Evolutionary conservation across 1,140 invertebrate species (phyloP).

Genomic region (Caenorhabditis brenneri): DNA sequence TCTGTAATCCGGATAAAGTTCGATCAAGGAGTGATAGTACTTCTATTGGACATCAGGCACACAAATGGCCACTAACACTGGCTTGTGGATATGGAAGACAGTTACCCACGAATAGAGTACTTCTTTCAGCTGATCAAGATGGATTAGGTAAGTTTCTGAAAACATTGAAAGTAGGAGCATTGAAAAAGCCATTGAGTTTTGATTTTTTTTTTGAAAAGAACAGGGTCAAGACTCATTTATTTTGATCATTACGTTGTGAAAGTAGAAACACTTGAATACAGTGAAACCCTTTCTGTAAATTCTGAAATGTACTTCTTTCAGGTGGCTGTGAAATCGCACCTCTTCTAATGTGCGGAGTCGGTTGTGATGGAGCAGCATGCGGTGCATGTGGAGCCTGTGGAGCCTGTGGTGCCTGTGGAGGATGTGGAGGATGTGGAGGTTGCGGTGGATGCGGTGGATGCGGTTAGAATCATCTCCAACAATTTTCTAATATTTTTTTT

Average conservation of each 20-base stretch:
- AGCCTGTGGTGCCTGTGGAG: slow-evolving; percentile 53
- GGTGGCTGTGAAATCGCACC: slow-evolving; percentile 48
- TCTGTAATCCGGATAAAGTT: slow-evolving; percentile 60
- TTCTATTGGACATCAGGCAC: slow-evolving; percentile 56
- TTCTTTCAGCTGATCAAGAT: slow-evolving; percentile 41
- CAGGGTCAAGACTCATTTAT: too few relatives aligned
- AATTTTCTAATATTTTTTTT: neutral
- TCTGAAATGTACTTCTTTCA: too few relatives aligned
- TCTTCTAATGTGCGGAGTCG: slow-evolving; percentile 45
- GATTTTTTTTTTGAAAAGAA: too few relatives aligned
- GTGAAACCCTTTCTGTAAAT: too few relatives aligned
- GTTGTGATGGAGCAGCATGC: slow-evolving; percentile 49
- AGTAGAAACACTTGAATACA: too few relatives aligned
- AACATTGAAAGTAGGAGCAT: too few relatives aligned
- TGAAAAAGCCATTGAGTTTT: too few relatives aligned
- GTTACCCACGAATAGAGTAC: slow-evolving; percentile 52
- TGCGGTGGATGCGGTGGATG: slow-evolving; percentile 49
- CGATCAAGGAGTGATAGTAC: slow-evolving; percentile 54
- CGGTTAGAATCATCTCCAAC: neutral
- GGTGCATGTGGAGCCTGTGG: slow-evolving; percentile 54
- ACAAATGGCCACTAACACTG: slow-evolving; percentile 60
- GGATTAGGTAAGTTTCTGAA: neutral
- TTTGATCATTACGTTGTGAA: too few relatives aligned
- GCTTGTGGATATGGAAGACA: slow-evolving; percentile 58
- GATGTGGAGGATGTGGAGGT: slow-evolving; percentile 51